phyloP scores from a whole-genome alignment of 2,797 vertebrate species.

The Mormyrops boulengeri region DNA sequence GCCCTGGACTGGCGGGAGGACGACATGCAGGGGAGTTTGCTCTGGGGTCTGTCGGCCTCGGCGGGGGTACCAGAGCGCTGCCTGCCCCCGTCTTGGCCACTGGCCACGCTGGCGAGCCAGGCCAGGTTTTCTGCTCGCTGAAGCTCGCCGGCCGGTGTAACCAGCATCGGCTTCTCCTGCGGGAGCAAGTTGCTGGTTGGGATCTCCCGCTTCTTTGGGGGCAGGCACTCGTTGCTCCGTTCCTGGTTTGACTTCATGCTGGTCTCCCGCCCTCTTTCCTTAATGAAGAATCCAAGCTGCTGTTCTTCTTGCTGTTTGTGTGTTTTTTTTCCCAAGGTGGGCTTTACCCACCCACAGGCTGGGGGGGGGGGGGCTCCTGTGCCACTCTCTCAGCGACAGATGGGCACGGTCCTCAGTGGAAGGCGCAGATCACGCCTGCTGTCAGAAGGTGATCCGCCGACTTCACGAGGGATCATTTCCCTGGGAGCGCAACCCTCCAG shows the following conservation, averaged over 20 bases:
- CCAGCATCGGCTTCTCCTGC: slow-evolving; percentile 65
- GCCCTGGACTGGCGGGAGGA: slow-evolving; percentile 50
- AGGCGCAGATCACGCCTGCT: slow-evolving; percentile 81
- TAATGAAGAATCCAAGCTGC: slow-evolving; percentile 21
- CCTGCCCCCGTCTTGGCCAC: slow-evolving; percentile 61
- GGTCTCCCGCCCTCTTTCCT: slow-evolving; percentile 11
- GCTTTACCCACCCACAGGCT: slow-evolving; percentile 53
- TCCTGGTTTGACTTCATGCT: slow-evolving; percentile 97
- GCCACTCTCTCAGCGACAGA: slow-evolving; percentile 71
- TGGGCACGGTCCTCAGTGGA: slow-evolving; percentile 70
- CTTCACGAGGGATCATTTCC: slow-evolving; percentile 99
- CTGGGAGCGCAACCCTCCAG: slow-evolving; percentile 67
- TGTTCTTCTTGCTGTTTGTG: slow-evolving; percentile 13
- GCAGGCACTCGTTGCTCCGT: slow-evolving; percentile 97
- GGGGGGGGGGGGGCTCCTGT: slow-evolving; percentile 45
- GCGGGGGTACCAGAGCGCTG: slow-evolving; percentile 41
- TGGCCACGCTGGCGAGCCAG: slow-evolving; percentile 78
- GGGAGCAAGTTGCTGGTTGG: slow-evolving; percentile 77
- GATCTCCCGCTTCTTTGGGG: slow-evolving; percentile 95
- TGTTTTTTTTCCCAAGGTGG: neutral
- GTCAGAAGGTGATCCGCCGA: slow-evolving; percentile 70
- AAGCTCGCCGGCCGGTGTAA: slow-evolving; percentile 71
- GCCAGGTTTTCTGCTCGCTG: slow-evolving; percentile 81
- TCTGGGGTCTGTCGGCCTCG: slow-evolving; percentile 68
- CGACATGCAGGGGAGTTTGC: slow-evolving; percentile 69